These are phyloP conservation scores for Sarcophaga carnaria DNA, from an alignment of 2,888 invertebrate species.

Conservation along the genomic window DNA sequence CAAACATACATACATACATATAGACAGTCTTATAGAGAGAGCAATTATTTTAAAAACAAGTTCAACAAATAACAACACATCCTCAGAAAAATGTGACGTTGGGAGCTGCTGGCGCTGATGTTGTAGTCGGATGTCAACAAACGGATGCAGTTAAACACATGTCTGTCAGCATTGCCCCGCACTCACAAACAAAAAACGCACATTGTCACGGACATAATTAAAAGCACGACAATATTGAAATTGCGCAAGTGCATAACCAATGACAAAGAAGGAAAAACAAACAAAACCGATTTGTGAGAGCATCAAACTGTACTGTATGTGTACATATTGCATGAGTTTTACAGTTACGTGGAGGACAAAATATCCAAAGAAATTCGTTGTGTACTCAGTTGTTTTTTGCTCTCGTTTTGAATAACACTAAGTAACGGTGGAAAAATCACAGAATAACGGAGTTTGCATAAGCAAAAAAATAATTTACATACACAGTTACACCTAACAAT, in stretches of 20 bases:
- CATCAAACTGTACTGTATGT: conserved; percentile 32
- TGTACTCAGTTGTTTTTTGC: conserved; percentile 62
- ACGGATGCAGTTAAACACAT: conserved; percentile 45
- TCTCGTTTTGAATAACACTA: conserved; percentile 63
- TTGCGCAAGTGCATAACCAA: conserved; percentile 64
- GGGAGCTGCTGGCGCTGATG: background rate
- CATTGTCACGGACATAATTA: conserved; percentile 21
- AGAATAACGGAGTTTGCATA: conserved; percentile 18
- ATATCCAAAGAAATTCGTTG: conserved; percentile 32
- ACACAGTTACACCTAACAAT: conserved; percentile 49
- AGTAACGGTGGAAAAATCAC: conserved; percentile 48
- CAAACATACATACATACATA: background rate
- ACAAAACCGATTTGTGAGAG: conserved; percentile 40
- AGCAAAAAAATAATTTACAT: conserved; percentile 36
- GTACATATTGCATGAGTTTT: conserved; percentile 22
- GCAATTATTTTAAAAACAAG: conserved; percentile 47
- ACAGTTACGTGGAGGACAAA: conserved; percentile 59
- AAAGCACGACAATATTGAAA: conserved; percentile 31
- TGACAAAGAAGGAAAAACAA: conserved; percentile 5
- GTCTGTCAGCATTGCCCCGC: background rate
- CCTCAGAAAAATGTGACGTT: conserved; percentile 37
- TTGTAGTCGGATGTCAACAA: conserved; percentile 53
- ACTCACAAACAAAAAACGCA: background rate
- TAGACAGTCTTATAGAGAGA: conserved; percentile 2
- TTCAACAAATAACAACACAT: conserved; percentile 62